A percentile compares a stretch with the other conserved stretches of the same genome.
These are phyloP conservation scores for Drosophila pallidifrons DNA, from an alignment of 1,140 invertebrate species.

Conservation along the genomic window DNA sequence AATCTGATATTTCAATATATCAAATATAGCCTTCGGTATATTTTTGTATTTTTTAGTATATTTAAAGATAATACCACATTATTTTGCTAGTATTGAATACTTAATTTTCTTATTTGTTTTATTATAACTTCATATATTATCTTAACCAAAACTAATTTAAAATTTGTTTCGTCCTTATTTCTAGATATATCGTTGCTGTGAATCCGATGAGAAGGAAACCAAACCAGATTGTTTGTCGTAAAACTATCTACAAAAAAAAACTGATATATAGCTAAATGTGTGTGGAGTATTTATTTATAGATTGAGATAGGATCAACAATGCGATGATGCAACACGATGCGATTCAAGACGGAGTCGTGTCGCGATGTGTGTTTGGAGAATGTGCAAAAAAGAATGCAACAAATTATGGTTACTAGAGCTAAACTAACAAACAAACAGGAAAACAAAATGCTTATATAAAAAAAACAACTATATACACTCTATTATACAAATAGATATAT, in stretches of 20 bases:
- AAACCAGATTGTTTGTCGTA: slow-evolving; percentile 72
- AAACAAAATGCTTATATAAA: slow-evolving; percentile 66
- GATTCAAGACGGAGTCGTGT: background rate
- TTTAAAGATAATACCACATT: no score
- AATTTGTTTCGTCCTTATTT: background rate
- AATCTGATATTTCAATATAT: no score
- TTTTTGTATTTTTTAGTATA: no score
- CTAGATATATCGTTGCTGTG: slow-evolving; percentile 84
- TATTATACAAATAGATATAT: slow-evolving; percentile 50
- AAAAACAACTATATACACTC: slow-evolving; percentile 66
- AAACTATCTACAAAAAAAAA: slow-evolving; percentile 56
- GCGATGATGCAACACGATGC: slow-evolving; percentile 33
- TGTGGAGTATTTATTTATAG: slow-evolving; percentile 83
- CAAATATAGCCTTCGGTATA: no score
- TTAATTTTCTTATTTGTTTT: no score
- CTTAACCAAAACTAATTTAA: background rate
- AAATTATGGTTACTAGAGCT: slow-evolving; percentile 83
- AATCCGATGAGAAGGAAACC: slow-evolving; percentile 69
- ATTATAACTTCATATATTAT: background rate
- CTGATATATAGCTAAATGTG: slow-evolving; percentile 82
- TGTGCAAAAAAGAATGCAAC: slow-evolving; percentile 54
- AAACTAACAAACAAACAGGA: slow-evolving; percentile 64
- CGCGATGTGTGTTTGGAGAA: slow-evolving; percentile 23
- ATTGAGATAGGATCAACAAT: slow-evolving; percentile 59
- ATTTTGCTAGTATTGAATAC: no score